phyloP scores from a whole-genome alignment of 2,113 vertebrate species.

The Monarcha castaneiventris region DNA sequence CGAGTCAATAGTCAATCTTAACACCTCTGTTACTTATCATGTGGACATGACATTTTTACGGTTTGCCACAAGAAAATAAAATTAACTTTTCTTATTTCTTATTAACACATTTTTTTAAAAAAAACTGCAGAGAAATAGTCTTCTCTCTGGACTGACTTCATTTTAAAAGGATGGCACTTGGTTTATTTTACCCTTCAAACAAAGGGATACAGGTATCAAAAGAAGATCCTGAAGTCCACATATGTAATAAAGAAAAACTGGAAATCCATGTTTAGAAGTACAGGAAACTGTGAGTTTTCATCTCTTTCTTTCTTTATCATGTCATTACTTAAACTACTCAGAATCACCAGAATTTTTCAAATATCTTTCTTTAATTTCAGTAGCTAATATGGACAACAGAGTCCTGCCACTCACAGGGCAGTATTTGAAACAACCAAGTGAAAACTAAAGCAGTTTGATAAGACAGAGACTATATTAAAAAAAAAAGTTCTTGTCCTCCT shows the following conservation, averaged over 20 bases:
- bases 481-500: neutral
- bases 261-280: neutral
- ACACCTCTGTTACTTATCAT: neutral
- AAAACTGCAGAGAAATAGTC: neutral
- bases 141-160: neutral
- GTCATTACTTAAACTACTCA: neutral
- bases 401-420: neutral
- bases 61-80: neutral
- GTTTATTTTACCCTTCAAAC: neutral
- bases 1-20: neutral
- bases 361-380: neutral
- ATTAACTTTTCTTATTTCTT: neutral
- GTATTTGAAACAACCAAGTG: neutral
- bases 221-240: neutral
- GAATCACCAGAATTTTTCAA: neutral
- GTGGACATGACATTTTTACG: fast-evolving
- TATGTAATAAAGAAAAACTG: neutral
- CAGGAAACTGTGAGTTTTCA: neutral
- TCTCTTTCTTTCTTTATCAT: neutral
- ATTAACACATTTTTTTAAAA: neutral
- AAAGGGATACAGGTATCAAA: neutral
- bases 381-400: neutral
- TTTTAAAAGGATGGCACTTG: neutral
- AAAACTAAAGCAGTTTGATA: neutral
- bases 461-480: neutral